These are phyloP conservation scores for Geococcyx californianus DNA, from an alignment of 2,113 vertebrate species.

Conservation along the genomic window DNA sequence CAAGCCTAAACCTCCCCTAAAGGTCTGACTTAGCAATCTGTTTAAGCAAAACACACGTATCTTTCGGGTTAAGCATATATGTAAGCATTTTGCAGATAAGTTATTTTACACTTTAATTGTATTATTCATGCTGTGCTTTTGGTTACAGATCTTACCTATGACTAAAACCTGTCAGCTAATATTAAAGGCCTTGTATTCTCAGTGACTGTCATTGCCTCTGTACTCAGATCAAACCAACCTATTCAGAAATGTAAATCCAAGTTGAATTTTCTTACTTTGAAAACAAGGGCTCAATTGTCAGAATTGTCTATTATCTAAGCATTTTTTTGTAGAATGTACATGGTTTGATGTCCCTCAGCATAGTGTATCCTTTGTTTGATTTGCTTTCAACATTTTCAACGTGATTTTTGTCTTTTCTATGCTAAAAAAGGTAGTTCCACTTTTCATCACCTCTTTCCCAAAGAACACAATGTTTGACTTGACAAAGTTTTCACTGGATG, in stretches of 20 bases:
- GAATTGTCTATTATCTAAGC: background rate
- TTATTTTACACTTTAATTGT: background rate
- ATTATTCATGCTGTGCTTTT: background rate
- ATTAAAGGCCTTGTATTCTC: background rate
- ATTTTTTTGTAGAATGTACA: background rate
- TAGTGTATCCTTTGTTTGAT: background rate
- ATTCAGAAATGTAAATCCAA: background rate
- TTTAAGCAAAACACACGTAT: background rate
- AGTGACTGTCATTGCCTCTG: background rate
- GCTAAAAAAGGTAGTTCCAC: background rate
- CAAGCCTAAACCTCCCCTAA: no score
- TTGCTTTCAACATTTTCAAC: background rate
- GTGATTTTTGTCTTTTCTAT: background rate
- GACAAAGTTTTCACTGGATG: background rate
- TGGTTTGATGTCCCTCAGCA: background rate
- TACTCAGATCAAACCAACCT: background rate
- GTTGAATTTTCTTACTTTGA: background rate
- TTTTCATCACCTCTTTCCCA: background rate
- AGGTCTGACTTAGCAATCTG: background rate
- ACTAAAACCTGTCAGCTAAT: background rate
- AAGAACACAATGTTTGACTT: background rate
- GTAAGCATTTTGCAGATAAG: background rate
- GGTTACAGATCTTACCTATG: background rate
- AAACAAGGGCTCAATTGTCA: background rate
- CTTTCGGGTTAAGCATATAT: background rate